phyloP scores from a whole-genome alignment of 2,113 vertebrate genomes.

The Gambusia holbrooki region DNA sequence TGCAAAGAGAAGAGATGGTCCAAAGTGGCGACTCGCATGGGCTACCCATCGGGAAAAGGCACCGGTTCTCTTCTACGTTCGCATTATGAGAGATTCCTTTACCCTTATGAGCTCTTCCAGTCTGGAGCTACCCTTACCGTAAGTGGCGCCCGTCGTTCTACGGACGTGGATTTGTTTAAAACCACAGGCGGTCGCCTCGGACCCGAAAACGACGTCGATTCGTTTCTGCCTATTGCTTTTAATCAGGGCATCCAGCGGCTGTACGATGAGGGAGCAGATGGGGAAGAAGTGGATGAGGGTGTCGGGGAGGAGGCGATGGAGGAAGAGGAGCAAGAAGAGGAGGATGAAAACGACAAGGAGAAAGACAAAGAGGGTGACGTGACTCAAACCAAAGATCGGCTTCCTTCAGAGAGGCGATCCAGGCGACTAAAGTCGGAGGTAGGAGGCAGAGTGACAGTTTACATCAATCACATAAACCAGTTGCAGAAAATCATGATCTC shows the following conservation, averaged over 20 bases:
- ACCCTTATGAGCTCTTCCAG: conserved; percentile 97
- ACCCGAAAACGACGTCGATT: neutral
- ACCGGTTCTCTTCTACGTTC: conserved; percentile 90
- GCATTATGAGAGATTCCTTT: conserved; percentile 94
- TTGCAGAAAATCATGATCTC: too few species aligned
- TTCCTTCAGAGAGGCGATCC: conserved; percentile 76
- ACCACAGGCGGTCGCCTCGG: too few species aligned
- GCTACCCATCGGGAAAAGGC: conserved; percentile 92
- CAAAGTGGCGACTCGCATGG: conserved; percentile 91
- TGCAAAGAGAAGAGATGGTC: conserved; percentile 98
- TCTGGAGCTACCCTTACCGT: conserved; percentile 95
- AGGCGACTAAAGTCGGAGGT: conserved; percentile 82
- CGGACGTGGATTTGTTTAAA: neutral
- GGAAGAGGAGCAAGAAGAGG: conserved; percentile 75
- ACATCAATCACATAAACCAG: too few species aligned
- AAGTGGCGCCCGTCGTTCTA: conserved; percentile 58
- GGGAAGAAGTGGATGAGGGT: conserved; percentile 78
- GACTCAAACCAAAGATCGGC: conserved; percentile 64
- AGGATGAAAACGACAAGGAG: conserved; percentile 72
- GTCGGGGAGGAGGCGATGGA: conserved; percentile 70
- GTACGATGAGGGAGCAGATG: conserved; percentile 74
- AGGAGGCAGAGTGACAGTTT: neutral
- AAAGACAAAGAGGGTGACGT: conserved; percentile 58
- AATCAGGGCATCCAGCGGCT: conserved; percentile 76
- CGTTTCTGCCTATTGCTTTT: neutral